Evolutionary conservation across 2,888 invertebrate genomes (phyloP).

Genomic region (Caenorhabditis sp.): DNA sequence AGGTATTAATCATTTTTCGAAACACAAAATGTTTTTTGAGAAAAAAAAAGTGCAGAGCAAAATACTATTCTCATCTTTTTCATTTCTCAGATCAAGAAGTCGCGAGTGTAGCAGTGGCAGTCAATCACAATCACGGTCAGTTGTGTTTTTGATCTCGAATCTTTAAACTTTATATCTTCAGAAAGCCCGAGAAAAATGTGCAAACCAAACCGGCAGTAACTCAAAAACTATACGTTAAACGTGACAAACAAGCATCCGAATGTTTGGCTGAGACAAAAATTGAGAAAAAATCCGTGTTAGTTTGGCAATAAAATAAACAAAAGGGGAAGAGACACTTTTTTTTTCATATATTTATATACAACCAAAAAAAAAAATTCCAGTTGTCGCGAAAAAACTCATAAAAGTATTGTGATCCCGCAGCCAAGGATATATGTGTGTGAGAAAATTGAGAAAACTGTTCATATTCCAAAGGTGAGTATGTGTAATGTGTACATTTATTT

Average conservation of each 20-base stretch:
- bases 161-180: neutral
- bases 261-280: slow-evolving; percentile 52
- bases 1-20: neutral
- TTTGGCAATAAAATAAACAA: slow-evolving; percentile 8
- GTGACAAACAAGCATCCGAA: slow-evolving; percentile 31
- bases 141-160: slow-evolving; percentile 23
- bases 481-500: neutral
- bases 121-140: slow-evolving; percentile 43
- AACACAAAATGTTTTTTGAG: neutral
- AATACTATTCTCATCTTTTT: neutral
- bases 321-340: neutral
- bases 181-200: neutral
- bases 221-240: slow-evolving; percentile 27
- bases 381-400: slow-evolving; percentile 45
- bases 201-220: neutral
- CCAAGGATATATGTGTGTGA: slow-evolving; percentile 21
- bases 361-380: slow-evolving; percentile 21
- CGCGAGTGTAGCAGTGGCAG: slow-evolving; percentile 36
- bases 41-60: neutral
- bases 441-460: slow-evolving; percentile 34
- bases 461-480: slow-evolving; percentile 5
- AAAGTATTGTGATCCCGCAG: slow-evolving; percentile 34
- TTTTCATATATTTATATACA: neutral
- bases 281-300: slow-evolving; percentile 47
- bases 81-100: slow-evolving; percentile 30